Evolutionary conservation across 2,113 vertebrate genomes (phyloP).

Genomic region (Mystacornis crossleyi): DNA sequence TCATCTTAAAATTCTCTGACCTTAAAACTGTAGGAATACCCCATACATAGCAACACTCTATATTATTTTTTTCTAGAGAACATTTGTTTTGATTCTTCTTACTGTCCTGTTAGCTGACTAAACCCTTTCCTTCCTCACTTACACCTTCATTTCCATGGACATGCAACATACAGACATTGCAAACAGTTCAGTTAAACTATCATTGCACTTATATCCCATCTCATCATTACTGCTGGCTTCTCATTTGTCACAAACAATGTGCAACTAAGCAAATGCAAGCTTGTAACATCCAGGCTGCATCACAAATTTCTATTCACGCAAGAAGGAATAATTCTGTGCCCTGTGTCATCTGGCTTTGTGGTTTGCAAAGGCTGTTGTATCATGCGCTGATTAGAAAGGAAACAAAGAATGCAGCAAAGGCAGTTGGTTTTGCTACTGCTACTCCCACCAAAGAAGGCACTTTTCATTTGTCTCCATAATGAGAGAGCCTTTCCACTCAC

Average conservation of each 20-base stretch:
- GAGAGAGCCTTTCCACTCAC: not conserved
- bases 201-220: not conserved
- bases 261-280: not conserved
- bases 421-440: not conserved
- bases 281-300: not conserved
- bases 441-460: not conserved
- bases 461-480: not conserved
- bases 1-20: not conserved
- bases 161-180: not conserved
- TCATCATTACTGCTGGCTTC: not conserved
- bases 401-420: not conserved
- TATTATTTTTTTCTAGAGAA: not conserved
- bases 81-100: not conserved
- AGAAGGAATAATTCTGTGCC: not conserved
- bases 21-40: not conserved
- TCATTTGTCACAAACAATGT: not conserved
- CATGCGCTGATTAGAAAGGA: not conserved
- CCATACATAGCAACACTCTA: not conserved
- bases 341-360: not conserved
- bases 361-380: not conserved
- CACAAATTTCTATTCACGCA: not conserved
- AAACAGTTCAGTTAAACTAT: not conserved
- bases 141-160: not conserved
- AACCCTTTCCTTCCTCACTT: not conserved
- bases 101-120: not conserved